Evolutionary conservation across 2,797 vertebrate genomes (phyloP).

Genomic region (Alcedo quadribrachys): DNA sequence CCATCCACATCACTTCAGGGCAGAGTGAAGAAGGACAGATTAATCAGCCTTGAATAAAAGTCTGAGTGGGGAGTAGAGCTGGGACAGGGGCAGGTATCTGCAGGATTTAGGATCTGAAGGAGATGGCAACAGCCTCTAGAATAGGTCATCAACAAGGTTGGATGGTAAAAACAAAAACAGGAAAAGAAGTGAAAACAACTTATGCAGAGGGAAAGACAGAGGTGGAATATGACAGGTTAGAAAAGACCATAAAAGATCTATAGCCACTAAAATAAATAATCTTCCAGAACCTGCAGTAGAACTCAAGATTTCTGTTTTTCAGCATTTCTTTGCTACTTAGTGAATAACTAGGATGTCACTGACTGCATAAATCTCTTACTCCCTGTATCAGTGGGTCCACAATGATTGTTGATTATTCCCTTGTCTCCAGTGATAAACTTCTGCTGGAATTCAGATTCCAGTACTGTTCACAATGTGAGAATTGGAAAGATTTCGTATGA

Average conservation of each 20-base stretch:
- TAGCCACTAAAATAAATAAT: not conserved
- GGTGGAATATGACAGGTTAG: not conserved
- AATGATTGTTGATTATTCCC: not conserved
- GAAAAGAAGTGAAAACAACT: not conserved
- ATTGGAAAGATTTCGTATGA: not conserved
- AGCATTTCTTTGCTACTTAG: not conserved
- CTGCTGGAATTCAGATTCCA: not conserved
- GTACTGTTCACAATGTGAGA: not conserved
- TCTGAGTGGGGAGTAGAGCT: not conserved
- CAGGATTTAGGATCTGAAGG: not conserved
- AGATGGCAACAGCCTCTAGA: not conserved
- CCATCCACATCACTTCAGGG: not conserved
- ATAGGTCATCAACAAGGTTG: not conserved
- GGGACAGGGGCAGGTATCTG: not conserved
- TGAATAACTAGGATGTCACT: not conserved
- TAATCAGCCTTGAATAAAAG: constrained; percentile 12
- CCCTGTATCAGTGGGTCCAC: not conserved
- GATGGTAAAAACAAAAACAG: not conserved
- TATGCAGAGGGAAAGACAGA: not conserved
- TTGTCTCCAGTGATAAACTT: not conserved
- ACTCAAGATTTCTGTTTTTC: not conserved
- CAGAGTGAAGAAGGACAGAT: not conserved
- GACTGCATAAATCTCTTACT: not conserved
- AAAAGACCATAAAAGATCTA: not conserved
- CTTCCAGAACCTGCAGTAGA: not conserved